phyloP scores from a whole-genome alignment of 2,113 vertebrate species.

The Odocoileus hemionus region DNA sequence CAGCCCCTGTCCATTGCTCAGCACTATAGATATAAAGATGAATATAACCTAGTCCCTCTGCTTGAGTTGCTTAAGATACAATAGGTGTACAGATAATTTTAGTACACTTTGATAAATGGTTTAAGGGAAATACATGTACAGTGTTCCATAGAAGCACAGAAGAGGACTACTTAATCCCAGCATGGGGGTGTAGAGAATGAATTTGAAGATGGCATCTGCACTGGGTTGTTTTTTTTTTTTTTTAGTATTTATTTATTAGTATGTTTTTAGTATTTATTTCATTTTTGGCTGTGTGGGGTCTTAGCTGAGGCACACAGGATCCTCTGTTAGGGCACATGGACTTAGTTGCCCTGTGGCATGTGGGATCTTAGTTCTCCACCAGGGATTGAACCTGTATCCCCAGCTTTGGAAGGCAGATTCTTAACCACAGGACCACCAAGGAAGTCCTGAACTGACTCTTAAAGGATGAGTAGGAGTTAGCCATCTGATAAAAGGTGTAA shows the following conservation, averaged over 20 bases:
- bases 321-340: background rate
- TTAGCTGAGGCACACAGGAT: background rate
- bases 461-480: slow-evolving; percentile 20
- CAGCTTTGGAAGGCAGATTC: background rate
- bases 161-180: background rate
- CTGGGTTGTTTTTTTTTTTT: background rate
- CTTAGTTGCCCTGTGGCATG: background rate
- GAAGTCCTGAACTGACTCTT: background rate
- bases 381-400: background rate
- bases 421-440: background rate
- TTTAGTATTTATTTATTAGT: background rate
- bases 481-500: background rate
- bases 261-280: background rate
- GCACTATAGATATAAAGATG: background rate
- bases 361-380: background rate
- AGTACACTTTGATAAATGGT: background rate
- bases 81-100: background rate
- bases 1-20: background rate
- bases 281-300: background rate
- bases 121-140: background rate
- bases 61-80: background rate
- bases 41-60: background rate
- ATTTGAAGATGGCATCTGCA: slow-evolving; percentile 16
- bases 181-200: background rate
- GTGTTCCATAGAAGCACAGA: background rate